phyloP scores from a whole-genome alignment of 2,797 vertebrate genomes.

The Oreochromis grahami region DNA sequence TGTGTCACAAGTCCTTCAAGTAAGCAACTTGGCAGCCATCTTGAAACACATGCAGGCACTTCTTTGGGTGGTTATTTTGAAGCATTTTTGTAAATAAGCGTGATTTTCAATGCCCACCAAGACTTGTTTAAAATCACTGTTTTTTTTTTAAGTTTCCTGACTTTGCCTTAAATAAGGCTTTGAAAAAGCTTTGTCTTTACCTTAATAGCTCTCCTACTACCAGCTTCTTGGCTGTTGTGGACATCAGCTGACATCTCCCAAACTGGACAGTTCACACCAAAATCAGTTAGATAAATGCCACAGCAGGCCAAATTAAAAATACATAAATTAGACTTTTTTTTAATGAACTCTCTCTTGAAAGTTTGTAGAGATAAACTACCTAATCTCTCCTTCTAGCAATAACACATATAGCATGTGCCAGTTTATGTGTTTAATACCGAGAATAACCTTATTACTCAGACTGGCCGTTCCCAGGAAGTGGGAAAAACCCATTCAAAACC shows the following conservation, averaged over 20 bases:
- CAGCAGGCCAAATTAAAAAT: accelerated
- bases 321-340: not conserved
- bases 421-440: conserved; percentile 26
- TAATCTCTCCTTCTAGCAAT: not conserved
- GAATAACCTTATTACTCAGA: conserved; percentile 24
- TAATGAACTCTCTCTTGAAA: not conserved
- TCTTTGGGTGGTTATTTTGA: not conserved
- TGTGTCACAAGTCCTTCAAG: not conserved
- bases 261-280: not conserved
- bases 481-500: not conserved
- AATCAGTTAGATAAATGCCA: accelerated
- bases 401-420: conserved; percentile 9
- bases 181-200: not conserved
- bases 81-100: accelerated
- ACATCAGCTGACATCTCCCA: accelerated
- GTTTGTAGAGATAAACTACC: not conserved
- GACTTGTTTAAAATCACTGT: not conserved
- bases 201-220: accelerated
- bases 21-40: not conserved
- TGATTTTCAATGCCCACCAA: not conserved
- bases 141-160: not conserved
- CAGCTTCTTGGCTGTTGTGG: not conserved
- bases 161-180: not conserved
- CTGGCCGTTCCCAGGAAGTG: conserved; percentile 15
- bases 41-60: not conserved